phyloP scores from a whole-genome alignment of 2,888 invertebrate genomes.

The Pedicia rivosa region DNA sequence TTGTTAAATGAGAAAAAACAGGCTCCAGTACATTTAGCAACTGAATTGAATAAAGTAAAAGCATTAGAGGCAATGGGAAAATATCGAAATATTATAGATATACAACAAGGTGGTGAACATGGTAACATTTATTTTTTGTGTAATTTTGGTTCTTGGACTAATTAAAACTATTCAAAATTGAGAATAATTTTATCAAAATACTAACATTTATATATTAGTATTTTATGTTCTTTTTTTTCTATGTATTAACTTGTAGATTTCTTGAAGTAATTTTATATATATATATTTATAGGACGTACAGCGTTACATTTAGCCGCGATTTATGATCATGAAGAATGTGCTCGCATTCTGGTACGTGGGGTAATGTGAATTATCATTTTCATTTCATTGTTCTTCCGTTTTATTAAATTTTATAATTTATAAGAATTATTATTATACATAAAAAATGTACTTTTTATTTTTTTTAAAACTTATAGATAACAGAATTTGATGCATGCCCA shows the following conservation, averaged over 20 bases:
- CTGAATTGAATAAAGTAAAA: conserved; percentile 56
- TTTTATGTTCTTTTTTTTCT: no score
- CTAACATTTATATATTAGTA: no score
- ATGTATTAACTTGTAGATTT: no score
- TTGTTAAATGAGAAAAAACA: conserved; percentile 61
- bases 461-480: conserved; percentile 41
- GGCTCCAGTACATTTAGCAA: conserved; percentile 64
- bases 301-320: conserved; percentile 74
- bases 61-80: conserved; percentile 52
- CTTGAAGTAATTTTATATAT: no score
- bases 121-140: no score
- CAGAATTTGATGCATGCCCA: conserved; percentile 60
- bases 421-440: no score
- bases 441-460: no score
- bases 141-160: no score
- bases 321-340: conserved; percentile 68
- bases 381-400: not conserved
- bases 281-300: no score
- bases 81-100: conserved; percentile 51
- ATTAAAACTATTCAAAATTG: no score
- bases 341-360: conserved; percentile 56
- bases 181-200: no score
- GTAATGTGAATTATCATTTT: conserved; percentile 6
- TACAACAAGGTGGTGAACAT: conserved; percentile 55
- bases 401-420: not conserved